phyloP scores from a whole-genome alignment of 2,797 vertebrate species.

The Sebastes kiyomatsui region DNA sequence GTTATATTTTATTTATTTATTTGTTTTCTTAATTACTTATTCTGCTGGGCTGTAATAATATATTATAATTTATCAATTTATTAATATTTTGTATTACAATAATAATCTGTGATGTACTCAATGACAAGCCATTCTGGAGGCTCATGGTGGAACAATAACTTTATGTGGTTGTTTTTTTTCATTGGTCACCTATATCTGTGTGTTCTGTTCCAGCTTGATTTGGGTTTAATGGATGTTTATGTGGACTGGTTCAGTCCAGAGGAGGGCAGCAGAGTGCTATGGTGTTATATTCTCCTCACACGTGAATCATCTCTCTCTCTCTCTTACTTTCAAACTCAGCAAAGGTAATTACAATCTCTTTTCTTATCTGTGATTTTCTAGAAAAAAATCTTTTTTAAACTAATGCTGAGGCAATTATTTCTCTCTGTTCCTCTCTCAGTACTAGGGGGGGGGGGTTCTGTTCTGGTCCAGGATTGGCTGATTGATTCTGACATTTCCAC shows the following conservation, averaged over 20 bases:
- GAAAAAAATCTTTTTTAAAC: slow-evolving; percentile 21
- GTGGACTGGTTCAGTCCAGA: not conserved
- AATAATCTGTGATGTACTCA: too few relatives aligned
- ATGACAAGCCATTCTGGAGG: not conserved
- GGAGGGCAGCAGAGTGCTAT: slow-evolving; percentile 38
- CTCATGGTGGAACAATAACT: not conserved
- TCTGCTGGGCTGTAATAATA: too few relatives aligned
- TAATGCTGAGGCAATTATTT: slow-evolving; percentile 21
- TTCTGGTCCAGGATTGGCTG: not conserved
- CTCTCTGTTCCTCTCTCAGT: not conserved
- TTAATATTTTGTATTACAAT: too few relatives aligned
- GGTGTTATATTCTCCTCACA: not conserved
- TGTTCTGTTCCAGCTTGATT: not conserved
- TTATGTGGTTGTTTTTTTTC: not conserved
- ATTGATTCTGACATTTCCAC: slow-evolving; percentile 57
- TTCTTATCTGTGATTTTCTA: slow-evolving; percentile 39
- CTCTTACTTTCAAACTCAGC: slow-evolving; percentile 11
- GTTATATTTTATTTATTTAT: too few relatives aligned
- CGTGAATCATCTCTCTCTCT: not conserved
- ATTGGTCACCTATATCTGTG: not conserved
- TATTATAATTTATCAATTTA: too few relatives aligned
- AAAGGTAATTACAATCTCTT: slow-evolving; percentile 38
- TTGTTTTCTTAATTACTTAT: too few relatives aligned
- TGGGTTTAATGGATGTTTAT: not conserved
- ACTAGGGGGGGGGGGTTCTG: not conserved